phyloP scores from a whole-genome alignment of 1,140 invertebrate species.

The Orius insidiosus region DNA sequence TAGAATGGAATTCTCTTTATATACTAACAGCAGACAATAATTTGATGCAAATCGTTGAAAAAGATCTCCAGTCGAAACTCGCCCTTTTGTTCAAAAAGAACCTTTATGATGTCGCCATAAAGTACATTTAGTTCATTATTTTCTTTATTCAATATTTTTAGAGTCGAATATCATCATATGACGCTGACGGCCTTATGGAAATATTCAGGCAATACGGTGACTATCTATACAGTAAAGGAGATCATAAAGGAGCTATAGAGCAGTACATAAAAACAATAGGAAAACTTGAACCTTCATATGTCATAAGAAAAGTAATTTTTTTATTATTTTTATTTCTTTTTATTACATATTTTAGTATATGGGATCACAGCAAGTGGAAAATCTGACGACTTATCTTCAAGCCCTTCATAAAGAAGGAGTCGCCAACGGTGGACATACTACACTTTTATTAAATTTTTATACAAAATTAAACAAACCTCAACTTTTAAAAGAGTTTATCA shows the following conservation, averaged over 20 bases:
- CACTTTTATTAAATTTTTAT: slow-evolving; percentile 78
- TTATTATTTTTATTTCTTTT: neutral
- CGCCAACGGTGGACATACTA: slow-evolving; percentile 82
- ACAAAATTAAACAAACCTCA: slow-evolving; percentile 64
- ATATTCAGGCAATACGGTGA: slow-evolving; percentile 89
- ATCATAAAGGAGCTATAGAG: slow-evolving; percentile 74
- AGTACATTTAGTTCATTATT: slow-evolving; percentile 25
- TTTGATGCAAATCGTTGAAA: slow-evolving; percentile 70
- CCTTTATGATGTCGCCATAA: slow-evolving; percentile 79
- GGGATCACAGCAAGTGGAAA: slow-evolving; percentile 75
- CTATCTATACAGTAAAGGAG: slow-evolving; percentile 81
- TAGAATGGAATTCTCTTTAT: slow-evolving; percentile 82
- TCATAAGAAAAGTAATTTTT: slow-evolving; percentile 56
- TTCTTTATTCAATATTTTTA: slow-evolving; percentile 25
- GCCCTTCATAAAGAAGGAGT: slow-evolving; percentile 70
- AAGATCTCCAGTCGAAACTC: slow-evolving; percentile 81
- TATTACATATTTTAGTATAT: slow-evolving; percentile 41
- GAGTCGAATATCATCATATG: slow-evolving; percentile 78
- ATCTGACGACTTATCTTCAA: slow-evolving; percentile 73
- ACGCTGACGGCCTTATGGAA: slow-evolving; percentile 68
- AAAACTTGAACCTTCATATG: slow-evolving; percentile 80
- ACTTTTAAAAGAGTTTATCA: slow-evolving; percentile 79
- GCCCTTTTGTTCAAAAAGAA: slow-evolving; percentile 84
- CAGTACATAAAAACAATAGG: slow-evolving; percentile 92
- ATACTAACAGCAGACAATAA: slow-evolving; percentile 53